These are phyloP conservation scores for Hyperoplus lanceolatus DNA, from an alignment of 2,797 vertebrate species.

Conservation along the genomic window DNA sequence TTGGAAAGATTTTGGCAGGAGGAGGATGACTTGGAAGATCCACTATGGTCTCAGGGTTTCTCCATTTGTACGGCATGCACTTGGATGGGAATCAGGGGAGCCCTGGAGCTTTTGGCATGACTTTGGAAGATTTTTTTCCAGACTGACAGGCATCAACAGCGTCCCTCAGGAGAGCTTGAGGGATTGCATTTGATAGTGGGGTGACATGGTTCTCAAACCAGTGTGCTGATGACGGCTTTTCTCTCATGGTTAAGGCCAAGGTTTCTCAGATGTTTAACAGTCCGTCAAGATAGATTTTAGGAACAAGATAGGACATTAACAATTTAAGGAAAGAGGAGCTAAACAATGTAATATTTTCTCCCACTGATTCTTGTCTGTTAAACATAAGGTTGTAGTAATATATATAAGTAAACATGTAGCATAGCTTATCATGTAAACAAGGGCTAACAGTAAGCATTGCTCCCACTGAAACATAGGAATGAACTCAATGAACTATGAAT, in stretches of 20 bases:
- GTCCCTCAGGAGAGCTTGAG: conserved; percentile 50
- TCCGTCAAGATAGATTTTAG: background rate
- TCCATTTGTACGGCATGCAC: conserved; percentile 37
- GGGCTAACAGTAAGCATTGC: background rate
- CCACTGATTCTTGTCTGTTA: background rate
- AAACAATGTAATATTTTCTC: background rate
- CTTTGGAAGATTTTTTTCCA: conserved; percentile 68
- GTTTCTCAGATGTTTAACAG: conserved; percentile 12
- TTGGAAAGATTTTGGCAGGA: conserved; percentile 61
- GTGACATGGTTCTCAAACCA: conserved; percentile 40
- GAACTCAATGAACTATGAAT: no score
- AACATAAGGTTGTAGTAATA: background rate
- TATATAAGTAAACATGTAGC: background rate
- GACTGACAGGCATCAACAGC: conserved; percentile 73
- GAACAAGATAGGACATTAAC: background rate
- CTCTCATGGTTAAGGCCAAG: conserved; percentile 35
- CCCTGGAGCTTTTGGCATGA: conserved; percentile 64
- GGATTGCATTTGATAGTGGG: conserved; percentile 56
- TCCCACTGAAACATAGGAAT: no score
- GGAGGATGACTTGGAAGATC: conserved; percentile 56
- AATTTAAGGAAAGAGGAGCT: background rate
- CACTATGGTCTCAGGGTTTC: conserved; percentile 55
- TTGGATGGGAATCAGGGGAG: conserved; percentile 62
- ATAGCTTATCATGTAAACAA: background rate
- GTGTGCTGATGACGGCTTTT: conserved; percentile 17